These are phyloP conservation scores for Chironomus tepperi DNA, from an alignment of 1,140 invertebrate species.

Conservation along the genomic window DNA sequence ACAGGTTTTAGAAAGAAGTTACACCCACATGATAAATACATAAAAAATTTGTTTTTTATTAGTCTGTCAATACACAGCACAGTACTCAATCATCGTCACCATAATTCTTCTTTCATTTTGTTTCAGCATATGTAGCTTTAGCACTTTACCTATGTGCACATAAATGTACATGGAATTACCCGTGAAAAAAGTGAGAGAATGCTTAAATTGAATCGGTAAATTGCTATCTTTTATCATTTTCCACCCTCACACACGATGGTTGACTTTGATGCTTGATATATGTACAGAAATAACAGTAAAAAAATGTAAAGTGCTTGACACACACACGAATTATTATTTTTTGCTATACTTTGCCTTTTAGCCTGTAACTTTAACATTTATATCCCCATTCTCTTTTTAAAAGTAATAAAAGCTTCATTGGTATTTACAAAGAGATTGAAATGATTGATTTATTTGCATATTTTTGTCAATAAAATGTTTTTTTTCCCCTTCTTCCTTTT, in stretches of 20 bases:
- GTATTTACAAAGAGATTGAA: not conserved
- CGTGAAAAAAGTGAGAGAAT: not conserved
- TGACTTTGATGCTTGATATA: too few relatives aligned
- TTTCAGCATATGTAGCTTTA: not conserved
- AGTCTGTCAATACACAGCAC: slow-evolving; percentile 1
- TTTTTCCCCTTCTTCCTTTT: too few relatives aligned
- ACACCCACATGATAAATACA: not conserved
- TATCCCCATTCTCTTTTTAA: too few relatives aligned
- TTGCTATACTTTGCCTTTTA: too few relatives aligned
- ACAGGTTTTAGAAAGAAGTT: too few relatives aligned
- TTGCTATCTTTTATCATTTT: slow-evolving; percentile 6
- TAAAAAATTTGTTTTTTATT: slow-evolving; percentile 3
- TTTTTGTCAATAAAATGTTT: not conserved
- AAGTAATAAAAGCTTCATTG: too few relatives aligned
- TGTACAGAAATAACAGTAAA: too few relatives aligned
- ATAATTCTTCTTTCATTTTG: not conserved
- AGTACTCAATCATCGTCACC: slow-evolving; percentile 4
- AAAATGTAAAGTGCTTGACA: too few relatives aligned
- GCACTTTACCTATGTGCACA: too few relatives aligned
- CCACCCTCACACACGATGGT: not conserved
- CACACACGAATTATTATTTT: too few relatives aligned
- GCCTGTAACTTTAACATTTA: too few relatives aligned
- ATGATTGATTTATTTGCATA: slow-evolving; percentile 14
- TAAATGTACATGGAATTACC: too few relatives aligned
- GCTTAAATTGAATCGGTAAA: slow-evolving; percentile 13